These are phyloP conservation scores for Horisme vitalbata DNA, from an alignment of 2,888 invertebrate genomes.

Conservation along the genomic window DNA sequence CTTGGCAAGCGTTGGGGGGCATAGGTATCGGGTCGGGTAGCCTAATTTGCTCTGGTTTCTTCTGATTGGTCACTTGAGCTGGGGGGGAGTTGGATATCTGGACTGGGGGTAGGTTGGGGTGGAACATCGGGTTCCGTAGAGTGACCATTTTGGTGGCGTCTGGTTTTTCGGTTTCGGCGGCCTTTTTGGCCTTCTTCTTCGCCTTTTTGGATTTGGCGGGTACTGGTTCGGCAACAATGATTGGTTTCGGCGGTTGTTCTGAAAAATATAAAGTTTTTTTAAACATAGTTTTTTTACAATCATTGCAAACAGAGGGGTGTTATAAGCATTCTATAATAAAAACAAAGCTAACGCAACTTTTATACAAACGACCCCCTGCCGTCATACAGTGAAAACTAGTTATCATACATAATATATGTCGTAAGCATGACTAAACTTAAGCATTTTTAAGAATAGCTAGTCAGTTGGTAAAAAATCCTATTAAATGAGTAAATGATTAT, in stretches of 20 bases:
- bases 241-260: constrained; percentile 66
- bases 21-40: constrained; percentile 75
- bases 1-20: constrained; percentile 75
- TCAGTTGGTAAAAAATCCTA: no score
- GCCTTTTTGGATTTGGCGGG: constrained; percentile 69
- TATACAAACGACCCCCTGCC: no score
- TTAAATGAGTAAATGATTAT: no score
- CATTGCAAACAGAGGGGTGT: no score
- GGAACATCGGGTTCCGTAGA: constrained; percentile 90
- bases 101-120: constrained; percentile 76
- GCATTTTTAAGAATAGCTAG: no score
- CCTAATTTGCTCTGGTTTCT: constrained; percentile 62
- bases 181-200: constrained; percentile 77
- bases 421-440: no score
- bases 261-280: constrained; percentile 26
- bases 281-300: not conserved
- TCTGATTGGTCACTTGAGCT: constrained; percentile 37
- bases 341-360: no score
- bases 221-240: constrained; percentile 53
- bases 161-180: constrained; percentile 60
- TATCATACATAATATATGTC: no score
- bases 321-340: no score
- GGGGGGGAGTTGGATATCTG: constrained; percentile 47
- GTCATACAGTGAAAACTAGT: no score
- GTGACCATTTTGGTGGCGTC: constrained; percentile 87